Evolutionary conservation across 2,888 invertebrate species (phyloP).

Genomic region (Alitta virens): DNA sequence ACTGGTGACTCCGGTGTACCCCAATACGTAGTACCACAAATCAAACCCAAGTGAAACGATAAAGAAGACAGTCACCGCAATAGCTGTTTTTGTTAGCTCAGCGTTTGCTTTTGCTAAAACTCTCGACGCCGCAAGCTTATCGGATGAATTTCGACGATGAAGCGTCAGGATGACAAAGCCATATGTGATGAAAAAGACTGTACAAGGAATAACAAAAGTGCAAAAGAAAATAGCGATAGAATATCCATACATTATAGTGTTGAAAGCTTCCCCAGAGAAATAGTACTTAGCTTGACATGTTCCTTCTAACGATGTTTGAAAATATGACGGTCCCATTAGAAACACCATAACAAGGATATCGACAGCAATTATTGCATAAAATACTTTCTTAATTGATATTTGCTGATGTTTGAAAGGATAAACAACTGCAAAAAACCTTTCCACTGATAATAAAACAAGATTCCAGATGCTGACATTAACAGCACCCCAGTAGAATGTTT

Average conservation of each 20-base stretch:
- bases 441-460: too few relatives aligned
- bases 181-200: not conserved
- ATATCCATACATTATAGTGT: not conserved
- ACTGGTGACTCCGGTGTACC: not conserved
- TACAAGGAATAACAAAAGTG: not conserved
- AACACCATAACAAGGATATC: too few relatives aligned
- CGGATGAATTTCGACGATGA: not conserved
- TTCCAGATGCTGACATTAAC: too few relatives aligned
- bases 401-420: too few relatives aligned
- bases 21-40: constrained; percentile 7
- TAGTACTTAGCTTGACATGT: not conserved
- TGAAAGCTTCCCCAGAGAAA: not conserved
- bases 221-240: not conserved
- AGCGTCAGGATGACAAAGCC: not conserved
- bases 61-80: constrained; percentile 15
- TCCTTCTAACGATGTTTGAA: not conserved
- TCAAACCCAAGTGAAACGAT: constrained; percentile 9
- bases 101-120: constrained; percentile 1
- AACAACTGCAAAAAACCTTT: too few relatives aligned
- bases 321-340: not conserved
- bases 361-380: too few relatives aligned
- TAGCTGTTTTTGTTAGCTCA: constrained; percentile 16
- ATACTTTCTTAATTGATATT: too few relatives aligned
- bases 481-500: too few relatives aligned
- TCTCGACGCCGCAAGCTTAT: not conserved